Base-by-base conservation (phyloP, 53 echinoderm and acorn worm genomes). In the Astropecten irregularis region DNA sequence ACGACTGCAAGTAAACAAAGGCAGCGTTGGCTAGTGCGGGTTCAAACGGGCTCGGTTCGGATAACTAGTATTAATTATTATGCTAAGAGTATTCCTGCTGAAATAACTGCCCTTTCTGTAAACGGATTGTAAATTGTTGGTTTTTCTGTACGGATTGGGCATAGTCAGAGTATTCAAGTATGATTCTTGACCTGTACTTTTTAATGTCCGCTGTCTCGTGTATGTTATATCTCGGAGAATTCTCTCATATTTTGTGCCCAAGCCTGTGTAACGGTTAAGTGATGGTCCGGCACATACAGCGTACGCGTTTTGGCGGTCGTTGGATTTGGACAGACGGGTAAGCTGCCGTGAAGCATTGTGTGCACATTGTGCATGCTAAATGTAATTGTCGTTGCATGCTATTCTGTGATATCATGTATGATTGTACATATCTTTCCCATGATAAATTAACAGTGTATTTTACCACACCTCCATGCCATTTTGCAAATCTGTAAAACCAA, bases 1-100 rank as follows among this genome's bases (percentile, higher is more conserved):
- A 25, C 44, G 62, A 61, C 46, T 79, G 11, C 42, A 42, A 32
- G 62, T 62, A 60, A 62, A 79, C 61, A 79, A 62, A 44, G 68
- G 44, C 64, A 35, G 26, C 62, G 61, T 32, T 60, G 54, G 38
- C 55, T 57, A 57, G 19, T 38, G 56, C 3, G 47, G 19, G 60
- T 55, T 56, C 25, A 74, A 28, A 20, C 29, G 79, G 46, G 61
- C 31, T 38, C 30, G 52, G 77, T 79, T 79, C 62, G 62, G n/a
- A n/a, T n/a, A n/a, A n/a, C n/a, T n/a, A n/a, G n/a, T 32, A 32
- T 48, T 60, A 47, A 49, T 56, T 46, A 79, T 60, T 79, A 79
- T 79, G 79, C 79, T 61, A 79, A 79, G 79, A 61, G 61, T 79
- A 79, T 79, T 68, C 79, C 60, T 4, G 62, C 40, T 60, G 61